A percentile compares a stretch with the other conserved stretches of the same genome.
phyloP scores from a whole-genome alignment of 2,888 invertebrate genomes.

The Lasiommata megera region DNA sequence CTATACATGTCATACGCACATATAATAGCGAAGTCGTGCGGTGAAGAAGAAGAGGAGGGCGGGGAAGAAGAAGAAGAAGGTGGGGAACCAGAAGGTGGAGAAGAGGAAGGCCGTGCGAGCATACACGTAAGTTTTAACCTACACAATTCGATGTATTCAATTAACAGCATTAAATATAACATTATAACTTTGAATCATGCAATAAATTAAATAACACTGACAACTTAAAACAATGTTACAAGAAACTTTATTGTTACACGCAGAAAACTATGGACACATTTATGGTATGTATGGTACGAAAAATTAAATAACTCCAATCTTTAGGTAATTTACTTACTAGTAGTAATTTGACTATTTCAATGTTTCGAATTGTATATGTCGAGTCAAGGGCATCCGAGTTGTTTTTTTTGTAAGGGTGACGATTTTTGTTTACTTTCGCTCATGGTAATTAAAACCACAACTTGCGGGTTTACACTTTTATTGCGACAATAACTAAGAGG shows the following conservation, averaged over 20 bases:
- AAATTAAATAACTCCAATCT: neutral
- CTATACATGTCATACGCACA: constrained; percentile 99
- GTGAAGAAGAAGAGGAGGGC: constrained; percentile 98
- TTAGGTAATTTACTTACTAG: neutral
- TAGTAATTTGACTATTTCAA: neutral
- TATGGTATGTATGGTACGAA: constrained; percentile 61
- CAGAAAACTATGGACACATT: constrained; percentile 73
- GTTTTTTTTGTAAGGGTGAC: no score
- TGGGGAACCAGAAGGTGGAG: constrained; percentile 80
- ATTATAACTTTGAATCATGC: no score
- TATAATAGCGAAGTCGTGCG: constrained; percentile 98
- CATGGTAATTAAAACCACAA: no score
- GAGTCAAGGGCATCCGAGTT: no score
- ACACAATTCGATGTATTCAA: neutral
- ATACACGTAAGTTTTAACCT: constrained; percentile 89
- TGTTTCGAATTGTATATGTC: neutral
- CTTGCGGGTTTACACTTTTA: no score
- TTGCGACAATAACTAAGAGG: no score
- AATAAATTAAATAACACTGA: no score
- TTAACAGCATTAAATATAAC: no score
- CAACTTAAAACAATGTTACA: neutral
- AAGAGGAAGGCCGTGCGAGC: constrained; percentile 90
- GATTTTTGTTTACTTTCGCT: no score
- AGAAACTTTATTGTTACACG: constrained; percentile 46
- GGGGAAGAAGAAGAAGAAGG: constrained; percentile 92